Base-by-base conservation (phyloP, 2,797 vertebrate genomes). In the Enteromius thamalakanensis region DNA sequence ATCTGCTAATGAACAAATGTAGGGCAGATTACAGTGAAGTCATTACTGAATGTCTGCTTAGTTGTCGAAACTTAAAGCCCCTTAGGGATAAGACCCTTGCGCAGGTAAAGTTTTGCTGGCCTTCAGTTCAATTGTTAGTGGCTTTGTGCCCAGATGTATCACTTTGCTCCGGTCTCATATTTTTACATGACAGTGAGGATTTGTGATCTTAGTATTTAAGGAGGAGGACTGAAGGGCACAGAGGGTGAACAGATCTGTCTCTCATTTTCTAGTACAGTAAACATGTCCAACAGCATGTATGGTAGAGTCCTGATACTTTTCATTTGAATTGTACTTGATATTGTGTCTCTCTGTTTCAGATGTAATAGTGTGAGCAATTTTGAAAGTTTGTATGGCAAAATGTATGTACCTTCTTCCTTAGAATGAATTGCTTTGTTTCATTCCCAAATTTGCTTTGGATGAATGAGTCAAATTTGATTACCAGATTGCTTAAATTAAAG, bases 31-130 rank as follows among this genome's bases (percentile, higher is more conserved):
- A 72, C 19, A 65, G 15, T 68, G 67, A 84, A 47, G 53, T 81
- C 89, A 88, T 93, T 88, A 92, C 90, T 92, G 89, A 93, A 93
- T 91, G 91, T 94, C 91, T 94, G 92, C 94, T 93, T 93, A 91
- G 91, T 91, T 78, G 65, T 90, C 88, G 90, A 91, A 92, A 93
- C 87, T 42, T 7, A 84, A 70, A 86, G 82, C 89, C 83, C 91
- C 89, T 87, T 83, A 51, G 89, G 86, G 86, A 85, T 84, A 70
- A 91, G 88, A 90, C 88, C 87, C 87, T 17, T 67, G 85, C 82
- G 87, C 89, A 89, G 87, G 90, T 92, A 93, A 94, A 93, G 91
- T 92, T 88, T 87, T 88, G 84, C 89, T 86, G 34, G 84, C 84
- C 83, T 88, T 67, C 49, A 87, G 83, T 92, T 93, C 92, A 26